These are phyloP conservation scores for Ophioderma brevispina DNA, from an alignment of 35 echinoderm and acorn worm genomes.

Conservation along the genomic window DNA sequence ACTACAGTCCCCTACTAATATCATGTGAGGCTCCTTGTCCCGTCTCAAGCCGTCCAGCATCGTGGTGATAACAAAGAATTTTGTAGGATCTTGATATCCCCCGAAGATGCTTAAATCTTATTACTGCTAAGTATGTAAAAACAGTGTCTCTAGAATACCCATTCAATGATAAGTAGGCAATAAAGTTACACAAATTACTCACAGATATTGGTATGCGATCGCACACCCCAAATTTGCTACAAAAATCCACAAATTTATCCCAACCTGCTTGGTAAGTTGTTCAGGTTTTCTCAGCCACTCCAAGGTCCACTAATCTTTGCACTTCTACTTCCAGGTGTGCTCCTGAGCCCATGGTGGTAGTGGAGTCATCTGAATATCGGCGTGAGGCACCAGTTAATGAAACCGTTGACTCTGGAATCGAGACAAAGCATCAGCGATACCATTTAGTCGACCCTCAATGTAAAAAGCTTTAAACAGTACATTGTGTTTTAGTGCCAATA, in stretches of 20 bases:
- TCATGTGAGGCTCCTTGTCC: no score
- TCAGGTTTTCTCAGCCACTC: background rate
- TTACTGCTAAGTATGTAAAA: background rate
- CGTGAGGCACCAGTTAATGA: background rate
- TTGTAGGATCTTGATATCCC: background rate
- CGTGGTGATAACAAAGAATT: background rate
- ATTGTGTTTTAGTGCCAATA: conserved; percentile 1
- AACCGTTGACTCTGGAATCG: conserved; percentile 14
- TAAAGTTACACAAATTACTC: background rate
- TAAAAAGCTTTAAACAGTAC: background rate
- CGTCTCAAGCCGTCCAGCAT: background rate
- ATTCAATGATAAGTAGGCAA: background rate
- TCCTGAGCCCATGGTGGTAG: background rate
- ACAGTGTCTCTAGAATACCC: background rate
- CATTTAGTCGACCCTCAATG: background rate
- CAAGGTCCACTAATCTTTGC: background rate
- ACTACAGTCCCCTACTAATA: no score
- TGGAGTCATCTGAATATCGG: conserved; percentile 2
- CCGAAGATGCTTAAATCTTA: background rate
- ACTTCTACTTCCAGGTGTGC: background rate
- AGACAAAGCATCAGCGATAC: conserved; percentile 29
- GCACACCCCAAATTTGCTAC: background rate
- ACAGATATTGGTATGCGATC: background rate
- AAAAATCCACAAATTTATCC: conserved; percentile 6
- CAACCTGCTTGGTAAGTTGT: background rate